Base-by-base conservation (phyloP, 2,797 vertebrate species). In the Cichlasoma orientale region DNA sequence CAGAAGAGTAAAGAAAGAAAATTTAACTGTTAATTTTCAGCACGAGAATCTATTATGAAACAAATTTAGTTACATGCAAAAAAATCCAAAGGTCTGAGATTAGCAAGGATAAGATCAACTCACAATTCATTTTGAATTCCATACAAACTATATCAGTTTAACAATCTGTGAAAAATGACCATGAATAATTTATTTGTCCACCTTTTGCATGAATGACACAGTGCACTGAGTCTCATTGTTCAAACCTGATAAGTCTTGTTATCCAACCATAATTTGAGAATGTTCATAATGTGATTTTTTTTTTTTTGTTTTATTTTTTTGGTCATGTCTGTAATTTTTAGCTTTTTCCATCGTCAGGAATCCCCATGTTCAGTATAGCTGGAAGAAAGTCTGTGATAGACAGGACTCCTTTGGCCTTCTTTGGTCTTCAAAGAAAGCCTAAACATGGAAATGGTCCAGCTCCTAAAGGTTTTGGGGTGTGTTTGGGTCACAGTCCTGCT, bases 31-130 rank as follows among this genome's bases (percentile, higher is more conserved):
- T 66, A 66, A 29, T 19, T 50, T 6, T 68, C 61, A 68, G 1
- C 41, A 68, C 29, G 19, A 47, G 23, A 7, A 29, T 50, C 18
- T 0, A 18, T 18, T 68, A 4, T 2, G 16, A 66, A 66, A 29
- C 18, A 23, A 1, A 11, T 4, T 19, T 44, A 0, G 41, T 44
- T 9, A 66, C 3, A 18, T 27, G 38, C 14, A 44, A 14, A 44
- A 4, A 44, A 44, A 2, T 41, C 8, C 14, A 66, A 27, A 44
- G 3, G 9, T 44, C 38, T 25, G 36, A 63, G 38, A 47, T 27
- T 23, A 66, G 23, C 16, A 66, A 47, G 44, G 61, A 66, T 47
- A 47, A 23, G 12, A 27, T 63, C 44, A 25, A 44, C 41, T 13
- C 7, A 8, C 31, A 59, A 44, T 44, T 18, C 3, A 27, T 44